Evolutionary conservation across 1,140 invertebrate species (phyloP), one percentile per base, ranked within the genome.

Genomic region (Pogonomyrmex californicus): DNA sequence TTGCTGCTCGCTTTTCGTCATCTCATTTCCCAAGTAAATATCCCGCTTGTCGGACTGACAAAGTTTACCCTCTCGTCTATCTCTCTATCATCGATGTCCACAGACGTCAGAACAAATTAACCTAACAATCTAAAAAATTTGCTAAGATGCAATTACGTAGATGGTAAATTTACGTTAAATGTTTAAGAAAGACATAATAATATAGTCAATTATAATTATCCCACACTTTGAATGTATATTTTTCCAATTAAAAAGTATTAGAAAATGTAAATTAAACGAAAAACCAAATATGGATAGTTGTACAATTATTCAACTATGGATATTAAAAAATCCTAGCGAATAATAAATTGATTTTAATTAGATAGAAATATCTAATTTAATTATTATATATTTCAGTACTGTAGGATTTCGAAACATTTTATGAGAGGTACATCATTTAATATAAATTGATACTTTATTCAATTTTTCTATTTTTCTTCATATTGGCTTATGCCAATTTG

Each of bases 1-100:
- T 83, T 66, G 54, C 65, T 71, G 71, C 66, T 86, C 87, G 68
- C 68, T 65, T 76, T 86, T 82, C 77, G 56, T 70, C 60, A 86
- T 78, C 77, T 73, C 76, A 68, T 86, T 86, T 83, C 71, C 54
- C 62, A 70, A 47, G 79, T 60, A 83, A 83, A 83, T 83, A 83
- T 83, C 33, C 68, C 79, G 54, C 54, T 83, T 62, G 79, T 82
- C 79, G 79, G 68, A 60, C 47, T 54, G 66, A 58, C 68, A 12
- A 47, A 49, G 30, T 83, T 83, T 75, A 60, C 79, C n/a, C 68
- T 73, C 62, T 60, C 30, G 10, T 47, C 79, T 66, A 58, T 60
- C 56, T 60, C 41, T 60, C 41, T n/a, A 75, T 60, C 54, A 75
- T 60, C n/a, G 79, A 83, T 73, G 51, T 73, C 30, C 56, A 49